Evolutionary conservation across 2,888 invertebrate species (phyloP), one percentile per base, ranked within the genome.

Genomic region (Amaurobius ferox): DNA sequence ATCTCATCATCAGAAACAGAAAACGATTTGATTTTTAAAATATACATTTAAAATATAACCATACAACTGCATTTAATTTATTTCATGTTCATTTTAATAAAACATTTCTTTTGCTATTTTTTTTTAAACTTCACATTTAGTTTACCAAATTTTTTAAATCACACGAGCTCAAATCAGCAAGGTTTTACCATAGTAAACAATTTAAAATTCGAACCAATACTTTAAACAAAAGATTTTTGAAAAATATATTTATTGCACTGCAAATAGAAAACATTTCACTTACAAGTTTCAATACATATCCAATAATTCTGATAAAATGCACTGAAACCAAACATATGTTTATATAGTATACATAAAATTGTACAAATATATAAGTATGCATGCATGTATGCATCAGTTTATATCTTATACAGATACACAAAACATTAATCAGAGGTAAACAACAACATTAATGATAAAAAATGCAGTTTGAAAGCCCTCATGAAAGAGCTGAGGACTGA

Each of bases 341-440:
- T 23, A 55, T 11, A 44, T 16, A 44, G 11, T 16, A 23, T 55
- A 55, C 55, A 55, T 55, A 55, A 55, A 55, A 55, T 55, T 55
- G 55, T 55, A 55, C 55, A 55, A 55, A 55, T 55, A 55, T 55
- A 55, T 55, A 55, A 55, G 55, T 55, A 55, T 55, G 23, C 23
- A 55, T 55, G 55, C 55, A 55, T 23, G 6, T 55, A 23, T 23
- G 3, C 55, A 55, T 55, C 16, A 35, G 23, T 16, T 23, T 55
- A 55, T 55, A 55, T 55, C 44, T 55, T 55, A 55, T 23, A 55
- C 55, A 55, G 55, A 55, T 55, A 55, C 55, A 55, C 55, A 55
- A 55, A 55, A 23, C 55, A 55, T 6, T 55, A 55, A 16, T 55
- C 55, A 55, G 55, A 55, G 55, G 55, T 55, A 55, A 55, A 55